Percentiles rank a stretch among this genome's conserved stretches.
These are phyloP conservation scores for Lycocorax pyrrhopterus DNA, from an alignment of 2,113 vertebrate species.

Conservation along the genomic window DNA sequence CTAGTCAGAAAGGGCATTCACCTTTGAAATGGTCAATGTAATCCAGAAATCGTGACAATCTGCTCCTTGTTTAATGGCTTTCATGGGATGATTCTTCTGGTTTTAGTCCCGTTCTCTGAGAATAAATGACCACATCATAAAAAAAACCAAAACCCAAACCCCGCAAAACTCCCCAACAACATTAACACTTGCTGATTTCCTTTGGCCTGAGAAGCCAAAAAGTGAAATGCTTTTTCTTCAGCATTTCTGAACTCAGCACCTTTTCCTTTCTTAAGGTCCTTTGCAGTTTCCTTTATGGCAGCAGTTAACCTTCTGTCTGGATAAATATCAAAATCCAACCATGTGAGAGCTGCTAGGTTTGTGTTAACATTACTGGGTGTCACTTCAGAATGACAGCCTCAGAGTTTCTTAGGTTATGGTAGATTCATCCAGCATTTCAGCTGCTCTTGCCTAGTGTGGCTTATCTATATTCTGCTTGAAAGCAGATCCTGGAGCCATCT, in stretches of 20 bases:
- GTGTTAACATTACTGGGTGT: neutral
- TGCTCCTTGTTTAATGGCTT: neutral
- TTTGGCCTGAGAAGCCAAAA: neutral
- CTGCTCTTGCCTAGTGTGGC: neutral
- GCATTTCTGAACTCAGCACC: neutral
- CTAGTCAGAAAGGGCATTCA: neutral
- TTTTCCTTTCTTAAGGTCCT: neutral
- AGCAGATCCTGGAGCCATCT: rapidly evolving
- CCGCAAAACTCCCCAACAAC: neutral
- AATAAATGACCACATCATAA: neutral
- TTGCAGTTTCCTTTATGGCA: neutral
- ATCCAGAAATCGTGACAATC: neutral
- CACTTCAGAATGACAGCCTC: neutral
- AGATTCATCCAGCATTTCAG: neutral
- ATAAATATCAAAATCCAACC: neutral
- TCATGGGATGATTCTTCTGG: neutral
- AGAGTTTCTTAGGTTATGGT: neutral
- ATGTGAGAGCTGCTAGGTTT: neutral
- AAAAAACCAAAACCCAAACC: neutral
- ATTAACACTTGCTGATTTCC: neutral
- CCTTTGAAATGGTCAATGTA: neutral
- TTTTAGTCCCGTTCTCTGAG: neutral
- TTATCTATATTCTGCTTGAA: neutral
- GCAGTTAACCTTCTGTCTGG: neutral
- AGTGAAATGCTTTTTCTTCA: rapidly evolving